These are phyloP conservation scores for Callochromis pleurospilus DNA, from an alignment of 2,113 vertebrate species.

Conservation along the genomic window DNA sequence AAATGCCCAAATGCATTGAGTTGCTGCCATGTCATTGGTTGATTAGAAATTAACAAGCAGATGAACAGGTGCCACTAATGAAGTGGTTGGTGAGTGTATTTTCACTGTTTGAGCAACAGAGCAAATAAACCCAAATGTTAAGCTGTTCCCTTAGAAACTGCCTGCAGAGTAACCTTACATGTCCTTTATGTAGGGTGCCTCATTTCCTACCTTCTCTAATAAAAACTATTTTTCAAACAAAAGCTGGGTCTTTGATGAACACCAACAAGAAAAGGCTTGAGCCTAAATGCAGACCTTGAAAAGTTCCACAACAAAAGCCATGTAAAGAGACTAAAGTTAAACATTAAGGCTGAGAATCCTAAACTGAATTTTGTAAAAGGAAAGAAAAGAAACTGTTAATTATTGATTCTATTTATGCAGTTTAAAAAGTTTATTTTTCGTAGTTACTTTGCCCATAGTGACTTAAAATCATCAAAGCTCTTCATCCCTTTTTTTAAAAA, in stretches of 20 bases:
- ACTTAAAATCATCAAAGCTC: not conserved
- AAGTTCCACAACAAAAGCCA: rapidly evolving
- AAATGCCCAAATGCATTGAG: not conserved
- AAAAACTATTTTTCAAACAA: not conserved
- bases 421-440: rapidly evolving
- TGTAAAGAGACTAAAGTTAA: not conserved
- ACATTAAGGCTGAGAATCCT: not conserved
- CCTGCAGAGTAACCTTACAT: not conserved
- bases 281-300: not conserved
- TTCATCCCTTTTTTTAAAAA: not conserved
- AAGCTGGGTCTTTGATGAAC: not conserved
- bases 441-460: not conserved
- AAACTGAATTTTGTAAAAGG: not conserved
- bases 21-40: not conserved
- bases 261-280: not conserved
- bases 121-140: not conserved
- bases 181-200: not conserved
- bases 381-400: not conserved
- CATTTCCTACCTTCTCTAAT: not conserved
- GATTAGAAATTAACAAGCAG: not conserved
- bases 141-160: not conserved
- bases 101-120: not conserved
- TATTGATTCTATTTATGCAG: not conserved
- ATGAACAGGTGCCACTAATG: not conserved
- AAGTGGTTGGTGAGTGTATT: not conserved